Conservation (phyloP, 2,888 invertebrate species). For the Antheraea yamamai region DNA sequence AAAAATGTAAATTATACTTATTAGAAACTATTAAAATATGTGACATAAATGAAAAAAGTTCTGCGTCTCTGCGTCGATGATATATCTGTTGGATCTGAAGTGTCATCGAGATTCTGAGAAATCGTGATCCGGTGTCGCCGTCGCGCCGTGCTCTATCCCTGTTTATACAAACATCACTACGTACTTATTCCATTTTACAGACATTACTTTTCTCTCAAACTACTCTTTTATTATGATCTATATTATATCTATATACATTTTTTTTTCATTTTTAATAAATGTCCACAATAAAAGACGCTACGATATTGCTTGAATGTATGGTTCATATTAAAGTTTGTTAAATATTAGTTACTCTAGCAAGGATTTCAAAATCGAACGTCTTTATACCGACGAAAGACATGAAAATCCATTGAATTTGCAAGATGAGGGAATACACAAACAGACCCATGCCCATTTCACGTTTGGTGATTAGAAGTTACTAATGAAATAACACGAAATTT, state of each 20-base stretch:
- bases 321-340: background rate
- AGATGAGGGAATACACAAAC: background rate
- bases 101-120: constrained; percentile 55
- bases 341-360: background rate
- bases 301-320: background rate
- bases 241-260: too few species aligned
- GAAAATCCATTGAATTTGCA: background rate
- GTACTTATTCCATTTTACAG: constrained; percentile 6
- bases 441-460: background rate
- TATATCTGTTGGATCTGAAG: constrained; percentile 56
- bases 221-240: background rate
- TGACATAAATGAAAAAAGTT: constrained; percentile 36
- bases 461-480: background rate
- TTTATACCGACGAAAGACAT: background rate
- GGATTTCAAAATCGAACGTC: background rate
- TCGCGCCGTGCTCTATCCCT: constrained; percentile 10
- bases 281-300: too few species aligned
- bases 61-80: constrained; percentile 42
- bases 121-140: constrained; percentile 21
- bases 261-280: too few species aligned
- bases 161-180: constrained; percentile 9
- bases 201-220: background rate
- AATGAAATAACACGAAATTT: background rate
- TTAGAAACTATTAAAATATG: background rate
- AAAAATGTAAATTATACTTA: background rate